Evolutionary conservation across 2,113 vertebrate species (phyloP), one percentile per base, ranked within the genome.

Genomic region (Erpornis zantholeuca): DNA sequence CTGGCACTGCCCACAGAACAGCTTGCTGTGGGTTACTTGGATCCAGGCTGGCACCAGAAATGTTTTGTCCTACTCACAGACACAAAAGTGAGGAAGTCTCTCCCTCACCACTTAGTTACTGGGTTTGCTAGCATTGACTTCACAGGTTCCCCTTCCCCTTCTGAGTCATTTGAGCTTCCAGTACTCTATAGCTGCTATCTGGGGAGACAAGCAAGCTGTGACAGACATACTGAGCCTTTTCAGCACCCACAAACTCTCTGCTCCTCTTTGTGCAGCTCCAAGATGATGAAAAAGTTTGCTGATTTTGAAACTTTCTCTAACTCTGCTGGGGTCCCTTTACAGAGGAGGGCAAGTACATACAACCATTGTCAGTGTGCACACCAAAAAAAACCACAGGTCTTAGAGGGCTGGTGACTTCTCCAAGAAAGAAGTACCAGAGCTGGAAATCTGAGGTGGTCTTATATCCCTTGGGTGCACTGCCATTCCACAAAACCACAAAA

Each of bases 201-300:
- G 94, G 78, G 88, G 75, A 83, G 79, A 81, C 76, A 68, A 70
- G 86, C 63, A 88, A 93, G 47, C 79, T 54, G 76, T 75, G 83
- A 90, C 76, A 93, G 94, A 68, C 42, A n/a, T 14, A 17, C 59
- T 79, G 47, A 83, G 88, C n/a, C 78, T 97, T 87, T 92, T 95
- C 82, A 81, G 84, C 78, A 50, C 86, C 77, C 69, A 56, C 71
- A 95, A 97, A 75, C 42, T 94, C 53, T 82, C 94, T 95, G 69
- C 91, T 96, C 71, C 71, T 57, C 45, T 81, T 45, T 59, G 27
- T 68, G 71, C 76, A 61, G 47, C 61, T 96, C 86, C 63, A 92
- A 96, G 86, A 90, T 12, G 21, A 82, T 84, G 35, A 36, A 54
- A 94, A 96, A 93, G 38, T 85, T 54, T 28, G 35, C 47, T 84